Percentiles rank a stretch among this genome's conserved stretches.
These are phyloP conservation scores for Leptopilina boulardi DNA, from an alignment of 1,140 invertebrate genomes.

Conservation along the genomic window DNA sequence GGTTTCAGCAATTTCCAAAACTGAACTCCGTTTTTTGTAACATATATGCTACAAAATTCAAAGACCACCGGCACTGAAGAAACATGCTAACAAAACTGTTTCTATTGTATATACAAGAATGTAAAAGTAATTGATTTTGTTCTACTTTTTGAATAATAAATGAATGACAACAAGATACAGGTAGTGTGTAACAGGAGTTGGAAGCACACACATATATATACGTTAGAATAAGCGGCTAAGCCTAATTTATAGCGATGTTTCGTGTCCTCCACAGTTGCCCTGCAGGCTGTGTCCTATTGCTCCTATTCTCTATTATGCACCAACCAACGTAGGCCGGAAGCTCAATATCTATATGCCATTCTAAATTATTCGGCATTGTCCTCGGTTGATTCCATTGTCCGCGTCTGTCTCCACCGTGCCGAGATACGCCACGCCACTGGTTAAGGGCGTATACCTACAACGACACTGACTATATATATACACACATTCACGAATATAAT, in stretches of 20 bases:
- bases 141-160: too few relatives aligned
- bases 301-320: conserved; percentile 74
- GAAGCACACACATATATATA: conserved; percentile 8
- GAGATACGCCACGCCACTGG: conserved; percentile 66
- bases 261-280: conserved; percentile 72
- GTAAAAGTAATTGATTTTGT: too few relatives aligned
- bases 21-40: too few relatives aligned
- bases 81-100: too few relatives aligned
- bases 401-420: conserved; percentile 73
- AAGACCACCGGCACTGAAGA: too few relatives aligned
- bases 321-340: conserved; percentile 67
- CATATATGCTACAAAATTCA: too few relatives aligned
- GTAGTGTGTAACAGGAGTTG: conserved; percentile 25
- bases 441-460: conserved; percentile 67
- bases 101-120: too few relatives aligned
- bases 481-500: conserved; percentile 46
- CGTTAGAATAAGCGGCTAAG: conserved; percentile 49
- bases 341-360: conserved; percentile 74
- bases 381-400: conserved; percentile 73
- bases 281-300: conserved; percentile 73
- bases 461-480: conserved; percentile 51
- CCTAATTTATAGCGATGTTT: conserved; percentile 75
- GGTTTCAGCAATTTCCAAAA: too few relatives aligned
- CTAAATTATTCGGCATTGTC: conserved; percentile 74
- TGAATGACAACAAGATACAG: conserved; percentile 6